Conservation (phyloP, 2,888 invertebrate species). For the Danaus chrysippus region DNA sequence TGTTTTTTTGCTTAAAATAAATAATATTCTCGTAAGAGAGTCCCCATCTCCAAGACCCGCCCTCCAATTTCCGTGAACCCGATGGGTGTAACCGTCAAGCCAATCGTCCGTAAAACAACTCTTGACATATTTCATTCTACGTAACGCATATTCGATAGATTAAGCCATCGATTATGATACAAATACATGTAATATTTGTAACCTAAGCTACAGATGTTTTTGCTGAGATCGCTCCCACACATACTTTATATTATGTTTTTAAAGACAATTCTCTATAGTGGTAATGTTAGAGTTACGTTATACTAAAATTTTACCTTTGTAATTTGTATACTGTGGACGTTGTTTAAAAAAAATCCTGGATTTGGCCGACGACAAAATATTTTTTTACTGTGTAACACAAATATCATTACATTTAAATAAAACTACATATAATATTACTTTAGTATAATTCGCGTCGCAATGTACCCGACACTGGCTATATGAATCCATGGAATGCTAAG, state of each 20-base stretch:
- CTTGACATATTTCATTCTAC: constrained; percentile 72
- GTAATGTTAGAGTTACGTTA: too few species aligned
- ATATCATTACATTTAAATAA: too few species aligned
- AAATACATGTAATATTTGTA: constrained; percentile 28
- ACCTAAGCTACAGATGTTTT: neutral
- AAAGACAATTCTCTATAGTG: too few species aligned
- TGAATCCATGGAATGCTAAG: too few species aligned
- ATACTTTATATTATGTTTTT: neutral
- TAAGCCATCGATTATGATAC: constrained; percentile 35
- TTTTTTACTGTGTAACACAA: neutral
- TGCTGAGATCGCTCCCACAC: neutral
- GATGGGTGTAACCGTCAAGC: constrained; percentile 32
- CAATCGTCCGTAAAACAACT: constrained; percentile 73
- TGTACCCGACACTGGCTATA: too few species aligned
- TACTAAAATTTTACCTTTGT: too few species aligned
- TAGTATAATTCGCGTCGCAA: too few species aligned
- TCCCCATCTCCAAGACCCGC: constrained; percentile 14
- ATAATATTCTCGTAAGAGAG: neutral
- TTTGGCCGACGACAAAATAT: neutral
- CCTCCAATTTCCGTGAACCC: constrained; percentile 37
- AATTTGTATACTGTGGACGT: too few species aligned
- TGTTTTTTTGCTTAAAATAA: neutral
- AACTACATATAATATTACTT: too few species aligned
- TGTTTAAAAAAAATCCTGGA: neutral
- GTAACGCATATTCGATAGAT: constrained; percentile 40